Evolutionary conservation across 2,113 vertebrate genomes (phyloP), one percentile per base, ranked within the genome.

Genomic region (Tachycineta bicolor): DNA sequence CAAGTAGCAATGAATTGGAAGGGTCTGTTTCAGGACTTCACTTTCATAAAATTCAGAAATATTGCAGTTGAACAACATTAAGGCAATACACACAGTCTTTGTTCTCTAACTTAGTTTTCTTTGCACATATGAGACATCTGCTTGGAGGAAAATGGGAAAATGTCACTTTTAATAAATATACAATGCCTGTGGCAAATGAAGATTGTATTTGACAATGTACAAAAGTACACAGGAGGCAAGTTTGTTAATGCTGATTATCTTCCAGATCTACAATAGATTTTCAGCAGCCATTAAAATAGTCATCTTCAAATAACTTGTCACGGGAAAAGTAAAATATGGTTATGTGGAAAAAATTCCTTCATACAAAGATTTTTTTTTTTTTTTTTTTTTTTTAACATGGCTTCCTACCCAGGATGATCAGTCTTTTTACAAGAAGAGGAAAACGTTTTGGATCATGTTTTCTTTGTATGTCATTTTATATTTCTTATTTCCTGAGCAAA

Each of bases 221-320:
- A 90, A 53, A 89, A 89, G 49, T 78, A 92, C 39, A 75, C 33
- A 92, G 44, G 28, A 94, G 44, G 53, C 44, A 94, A 93, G 76
- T 94, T 84, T 80, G 49, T 86, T 93, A 91, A 94, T 85, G 67
- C 43, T 91, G 65, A 93, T 96, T 89, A 94, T 91, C 78, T 93
- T 84, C 63, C 58, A 95, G 50, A 82, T 94, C 80, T 85, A 91
- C 89, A 90, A 25, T 53, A 87, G 31, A 85, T 91, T 93, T 93
- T 90, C 92, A 92, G 68, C 64, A 84, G 31, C 47, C 76, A 87
- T 87, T 89, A 92, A 82, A 94, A 90, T 1, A 79, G 39, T 39
- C 44, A 71, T 87, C 56, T 94, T 90, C 80, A 87, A 83, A 96
- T 82, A 92, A 64, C 12, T 89, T 71, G 41, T 81, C 60, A 84